Conservation (phyloP, 2,113 vertebrate species). For the Semicossyphus pulcher region DNA sequence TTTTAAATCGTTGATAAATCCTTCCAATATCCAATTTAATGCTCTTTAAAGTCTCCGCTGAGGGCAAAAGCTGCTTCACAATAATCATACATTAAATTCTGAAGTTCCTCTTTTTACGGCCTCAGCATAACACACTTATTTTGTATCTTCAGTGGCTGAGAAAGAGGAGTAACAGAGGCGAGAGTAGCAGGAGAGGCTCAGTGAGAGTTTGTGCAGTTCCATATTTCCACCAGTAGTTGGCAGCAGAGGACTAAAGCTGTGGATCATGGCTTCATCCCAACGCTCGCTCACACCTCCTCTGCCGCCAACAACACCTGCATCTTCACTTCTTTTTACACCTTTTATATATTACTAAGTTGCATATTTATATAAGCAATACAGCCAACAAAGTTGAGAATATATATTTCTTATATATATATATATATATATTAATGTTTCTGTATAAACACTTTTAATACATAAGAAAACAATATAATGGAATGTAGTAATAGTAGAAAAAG, state of each 20-base stretch:
- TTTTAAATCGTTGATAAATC: background rate
- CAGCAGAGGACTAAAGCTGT: conserved; percentile 76
- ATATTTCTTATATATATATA: too few relatives aligned
- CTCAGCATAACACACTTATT: background rate
- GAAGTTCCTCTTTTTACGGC: background rate
- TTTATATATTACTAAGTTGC: conserved; percentile 2
- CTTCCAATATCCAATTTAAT: background rate
- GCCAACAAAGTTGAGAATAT: background rate
- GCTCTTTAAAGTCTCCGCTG: background rate
- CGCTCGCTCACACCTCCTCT: conserved; percentile 53
- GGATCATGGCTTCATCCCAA: background rate
- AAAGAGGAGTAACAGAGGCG: conserved; percentile 1
- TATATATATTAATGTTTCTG: background rate
- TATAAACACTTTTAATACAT: background rate
- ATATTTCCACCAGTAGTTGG: conserved; percentile 69
- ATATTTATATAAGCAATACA: too few relatives aligned
- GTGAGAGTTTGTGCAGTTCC: conserved; percentile 28
- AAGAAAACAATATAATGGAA: background rate
- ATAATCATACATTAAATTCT: background rate
- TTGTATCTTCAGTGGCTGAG: background rate
- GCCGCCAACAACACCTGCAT: conserved; percentile 68
- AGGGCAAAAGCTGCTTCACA: background rate
- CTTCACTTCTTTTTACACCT: conserved; percentile 75
- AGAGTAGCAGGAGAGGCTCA: conserved; percentile 2
- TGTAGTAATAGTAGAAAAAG: background rate